These are phyloP conservation scores for Drymodes brunneopygia DNA, from an alignment of 2,113 vertebrate genomes.

Conservation along the genomic window DNA sequence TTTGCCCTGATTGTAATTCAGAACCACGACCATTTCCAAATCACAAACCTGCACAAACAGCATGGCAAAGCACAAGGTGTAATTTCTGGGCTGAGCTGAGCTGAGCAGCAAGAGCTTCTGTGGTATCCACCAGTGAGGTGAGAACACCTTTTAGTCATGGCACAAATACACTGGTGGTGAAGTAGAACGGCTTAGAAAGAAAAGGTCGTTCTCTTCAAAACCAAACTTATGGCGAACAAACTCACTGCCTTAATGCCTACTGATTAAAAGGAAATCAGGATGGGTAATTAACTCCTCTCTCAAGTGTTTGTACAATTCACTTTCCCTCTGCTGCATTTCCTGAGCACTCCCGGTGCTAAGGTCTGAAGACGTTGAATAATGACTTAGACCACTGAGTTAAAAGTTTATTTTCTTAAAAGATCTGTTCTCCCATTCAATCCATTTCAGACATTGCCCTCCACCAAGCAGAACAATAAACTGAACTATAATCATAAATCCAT, in stretches of 20 bases:
- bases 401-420: constrained; percentile 55
- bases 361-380: constrained; percentile 40
- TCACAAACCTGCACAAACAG: background rate
- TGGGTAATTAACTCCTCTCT: constrained; percentile 54
- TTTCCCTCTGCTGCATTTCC: constrained; percentile 48
- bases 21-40: background rate
- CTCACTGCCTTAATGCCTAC: constrained; percentile 9
- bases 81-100: background rate
- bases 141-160: background rate
- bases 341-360: constrained; percentile 11
- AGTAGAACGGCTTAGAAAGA: background rate
- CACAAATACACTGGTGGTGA: background rate
- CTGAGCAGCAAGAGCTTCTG: background rate
- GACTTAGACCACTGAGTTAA: constrained; percentile 39
- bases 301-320: constrained; percentile 49
- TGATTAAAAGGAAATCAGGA: constrained; percentile 56
- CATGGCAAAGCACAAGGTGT: background rate
- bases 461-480: constrained; percentile 44
- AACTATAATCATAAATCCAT: constrained; percentile 1
- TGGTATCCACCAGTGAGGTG: background rate
- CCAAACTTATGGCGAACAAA: background rate
- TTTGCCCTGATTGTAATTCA: background rate
- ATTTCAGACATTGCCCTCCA: constrained; percentile 5
- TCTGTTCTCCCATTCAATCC: constrained; percentile 23
- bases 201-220: constrained; percentile 3